These are phyloP conservation scores for Sparidentex hasta DNA, from an alignment of 2,797 vertebrate species.

Conservation along the genomic window DNA sequence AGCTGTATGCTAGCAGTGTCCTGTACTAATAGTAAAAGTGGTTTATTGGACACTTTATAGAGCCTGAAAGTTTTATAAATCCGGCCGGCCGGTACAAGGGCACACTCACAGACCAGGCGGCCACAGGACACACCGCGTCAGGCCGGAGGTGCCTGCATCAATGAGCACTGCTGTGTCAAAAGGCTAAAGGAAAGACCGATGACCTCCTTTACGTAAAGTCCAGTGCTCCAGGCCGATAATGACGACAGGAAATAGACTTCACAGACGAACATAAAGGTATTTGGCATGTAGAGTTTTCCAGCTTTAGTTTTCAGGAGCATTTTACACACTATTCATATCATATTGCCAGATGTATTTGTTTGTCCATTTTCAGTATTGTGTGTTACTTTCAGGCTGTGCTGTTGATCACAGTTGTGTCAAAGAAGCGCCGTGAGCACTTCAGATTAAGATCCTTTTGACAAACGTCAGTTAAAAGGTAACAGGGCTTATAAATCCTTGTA, in stretches of 20 bases:
- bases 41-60: constrained; percentile 75
- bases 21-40: constrained; percentile 71
- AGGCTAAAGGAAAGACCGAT: constrained; percentile 21
- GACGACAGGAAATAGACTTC: neutral
- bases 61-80: constrained; percentile 67
- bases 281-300: neutral
- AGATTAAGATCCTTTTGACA: no score
- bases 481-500: no score
- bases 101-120: constrained; percentile 41
- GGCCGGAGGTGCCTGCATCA: constrained; percentile 38
- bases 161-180: constrained; percentile 22
- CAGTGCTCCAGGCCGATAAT: neutral
- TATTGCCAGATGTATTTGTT: neutral
- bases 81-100: constrained; percentile 33
- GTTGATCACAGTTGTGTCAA: no score
- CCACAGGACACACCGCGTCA: constrained; percentile 47
- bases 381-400: neutral
- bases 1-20: constrained; percentile 56
- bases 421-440: no score
- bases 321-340: neutral
- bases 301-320: neutral
- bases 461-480: no score
- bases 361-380: no score
- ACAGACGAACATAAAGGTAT: neutral
- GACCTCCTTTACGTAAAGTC: constrained; percentile 21